These are phyloP conservation scores for Loriculus beryllinus DNA, from an alignment of 2,797 vertebrate genomes.

Conservation along the genomic window DNA sequence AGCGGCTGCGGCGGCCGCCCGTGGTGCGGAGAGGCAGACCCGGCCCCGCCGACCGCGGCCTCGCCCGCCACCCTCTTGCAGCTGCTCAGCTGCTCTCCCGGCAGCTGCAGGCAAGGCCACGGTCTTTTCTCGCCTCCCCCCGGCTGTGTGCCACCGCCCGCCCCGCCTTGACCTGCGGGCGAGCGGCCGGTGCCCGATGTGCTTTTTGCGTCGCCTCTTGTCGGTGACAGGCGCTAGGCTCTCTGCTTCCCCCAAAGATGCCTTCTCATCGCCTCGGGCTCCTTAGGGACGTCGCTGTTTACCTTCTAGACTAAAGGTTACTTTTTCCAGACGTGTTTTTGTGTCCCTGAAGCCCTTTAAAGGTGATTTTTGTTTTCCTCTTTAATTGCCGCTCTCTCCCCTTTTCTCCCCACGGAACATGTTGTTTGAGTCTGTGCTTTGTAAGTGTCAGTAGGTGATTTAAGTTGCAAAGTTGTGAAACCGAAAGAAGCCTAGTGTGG, in stretches of 20 bases:
- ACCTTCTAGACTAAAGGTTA: slow-evolving; percentile 18
- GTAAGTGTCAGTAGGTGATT: background rate
- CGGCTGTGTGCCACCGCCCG: background rate
- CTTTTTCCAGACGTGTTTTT: background rate
- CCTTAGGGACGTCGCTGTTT: slow-evolving; percentile 23
- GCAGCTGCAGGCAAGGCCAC: background rate
- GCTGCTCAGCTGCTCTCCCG: background rate
- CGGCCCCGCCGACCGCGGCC: background rate
- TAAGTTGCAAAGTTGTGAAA: background rate
- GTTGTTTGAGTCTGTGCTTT: background rate
- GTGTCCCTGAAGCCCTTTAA: background rate
- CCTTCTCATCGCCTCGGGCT: slow-evolving; percentile 1
- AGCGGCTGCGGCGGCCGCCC: background rate
- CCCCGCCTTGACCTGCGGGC: background rate
- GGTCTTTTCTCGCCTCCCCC: background rate
- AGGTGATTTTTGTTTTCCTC: background rate
- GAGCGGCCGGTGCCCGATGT: background rate
- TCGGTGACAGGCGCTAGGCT: background rate
- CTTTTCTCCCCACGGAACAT: background rate
- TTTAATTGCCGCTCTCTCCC: rapidly evolving
- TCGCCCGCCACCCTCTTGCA: background rate
- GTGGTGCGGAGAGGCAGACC: background rate
- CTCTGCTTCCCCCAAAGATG: background rate
- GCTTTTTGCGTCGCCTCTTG: background rate
- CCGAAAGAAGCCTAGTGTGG: background rate